Conservation (phyloP, 2,888 invertebrate species). For the Cybosia mesomella region DNA sequence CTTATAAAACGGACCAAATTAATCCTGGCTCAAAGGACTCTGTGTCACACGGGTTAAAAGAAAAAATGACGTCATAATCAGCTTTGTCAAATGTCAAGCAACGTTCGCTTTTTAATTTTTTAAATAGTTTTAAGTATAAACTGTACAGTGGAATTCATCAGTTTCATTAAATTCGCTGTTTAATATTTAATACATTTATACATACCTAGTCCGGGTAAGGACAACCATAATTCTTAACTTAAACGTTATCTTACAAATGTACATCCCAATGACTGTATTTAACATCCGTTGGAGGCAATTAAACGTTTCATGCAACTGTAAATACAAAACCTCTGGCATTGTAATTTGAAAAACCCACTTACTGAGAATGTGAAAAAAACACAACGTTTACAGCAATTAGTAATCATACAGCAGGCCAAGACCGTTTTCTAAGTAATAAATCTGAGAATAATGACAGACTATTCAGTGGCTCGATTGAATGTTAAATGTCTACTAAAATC, state of each 20-base stretch:
- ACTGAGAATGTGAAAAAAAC: conserved; percentile 80
- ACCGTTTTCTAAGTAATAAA: conserved; percentile 77
- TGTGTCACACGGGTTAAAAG: conserved; percentile 64
- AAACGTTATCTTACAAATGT: conserved; percentile 76
- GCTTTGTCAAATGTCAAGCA: conserved; percentile 85
- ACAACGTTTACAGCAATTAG: conserved; percentile 82
- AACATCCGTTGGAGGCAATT: conserved; percentile 81
- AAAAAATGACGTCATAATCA: conserved; percentile 85
- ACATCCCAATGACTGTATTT: conserved; percentile 81
- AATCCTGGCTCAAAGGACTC: conserved; percentile 84
- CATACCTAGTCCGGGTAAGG: conserved; percentile 35
- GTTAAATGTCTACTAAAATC: conserved; percentile 26
- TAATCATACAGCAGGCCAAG: conserved; percentile 72
- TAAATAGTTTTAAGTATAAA: conserved; percentile 67
- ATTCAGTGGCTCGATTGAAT: conserved; percentile 61
- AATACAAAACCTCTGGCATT: conserved; percentile 78
- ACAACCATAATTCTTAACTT: conserved; percentile 57
- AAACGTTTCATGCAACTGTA: conserved; percentile 83
- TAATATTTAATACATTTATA: conserved; percentile 23
- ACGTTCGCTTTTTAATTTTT: conserved; percentile 79
- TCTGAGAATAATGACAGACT: conserved; percentile 65
- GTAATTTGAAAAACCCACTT: conserved; percentile 78
- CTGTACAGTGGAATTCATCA: conserved; percentile 55
- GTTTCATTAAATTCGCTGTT: conserved; percentile 8
- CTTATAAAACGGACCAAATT: conserved; percentile 85